Evolutionary conservation across 2,797 vertebrate genomes (phyloP).

Genomic region (Sarcophilus harrisii): DNA sequence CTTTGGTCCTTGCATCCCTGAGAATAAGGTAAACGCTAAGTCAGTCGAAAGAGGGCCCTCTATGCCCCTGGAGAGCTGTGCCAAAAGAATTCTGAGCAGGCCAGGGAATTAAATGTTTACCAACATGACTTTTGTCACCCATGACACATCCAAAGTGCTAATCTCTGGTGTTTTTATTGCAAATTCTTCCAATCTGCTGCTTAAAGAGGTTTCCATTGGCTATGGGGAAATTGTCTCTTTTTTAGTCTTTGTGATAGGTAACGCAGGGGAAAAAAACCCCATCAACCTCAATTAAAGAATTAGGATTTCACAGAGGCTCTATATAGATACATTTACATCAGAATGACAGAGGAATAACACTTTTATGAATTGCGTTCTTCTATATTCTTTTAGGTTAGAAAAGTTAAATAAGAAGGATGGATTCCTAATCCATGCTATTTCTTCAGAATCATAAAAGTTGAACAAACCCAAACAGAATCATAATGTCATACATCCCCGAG

Average conservation of each 20-base stretch:
- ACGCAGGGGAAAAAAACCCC: not conserved
- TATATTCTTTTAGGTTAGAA: not conserved
- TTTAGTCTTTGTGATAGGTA: not conserved
- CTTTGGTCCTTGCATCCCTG: too few relatives aligned
- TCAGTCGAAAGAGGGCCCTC: too few relatives aligned
- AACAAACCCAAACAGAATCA: not conserved
- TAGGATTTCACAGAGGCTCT: not conserved
- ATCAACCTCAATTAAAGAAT: not conserved
- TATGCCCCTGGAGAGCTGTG: too few relatives aligned
- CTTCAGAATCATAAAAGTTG: not conserved
- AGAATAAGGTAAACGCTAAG: too few relatives aligned
- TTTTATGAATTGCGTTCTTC: not conserved
- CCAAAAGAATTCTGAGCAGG: too few relatives aligned
- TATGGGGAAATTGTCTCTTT: not conserved
- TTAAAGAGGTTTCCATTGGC: not conserved
- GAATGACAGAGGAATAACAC: not conserved
- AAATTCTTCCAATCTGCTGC: too few relatives aligned
- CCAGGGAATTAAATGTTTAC: too few relatives aligned
- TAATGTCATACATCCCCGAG: not conserved
- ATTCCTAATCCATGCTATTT: not conserved
- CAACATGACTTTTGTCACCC: too few relatives aligned
- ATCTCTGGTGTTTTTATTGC: too few relatives aligned
- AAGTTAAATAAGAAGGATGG: not conserved
- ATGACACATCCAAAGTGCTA: too few relatives aligned
- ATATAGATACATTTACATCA: not conserved